Conservation (phyloP, 2,113 vertebrate species). For the Daphoenositta chrysoptera region DNA sequence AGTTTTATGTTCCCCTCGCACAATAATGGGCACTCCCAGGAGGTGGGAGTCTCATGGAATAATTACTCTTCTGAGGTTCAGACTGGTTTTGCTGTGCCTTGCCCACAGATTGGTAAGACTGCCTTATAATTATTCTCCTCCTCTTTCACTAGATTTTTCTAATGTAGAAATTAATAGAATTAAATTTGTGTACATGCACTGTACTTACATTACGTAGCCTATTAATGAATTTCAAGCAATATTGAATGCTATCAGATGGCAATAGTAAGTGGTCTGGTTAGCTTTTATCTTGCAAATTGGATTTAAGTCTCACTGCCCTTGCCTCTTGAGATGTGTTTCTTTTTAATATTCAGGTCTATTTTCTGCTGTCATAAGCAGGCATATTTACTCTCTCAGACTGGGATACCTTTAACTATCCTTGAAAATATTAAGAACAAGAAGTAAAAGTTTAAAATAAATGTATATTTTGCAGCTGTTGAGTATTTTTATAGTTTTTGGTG, state of each 20-base stretch:
- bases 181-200: conserved; percentile 50
- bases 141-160: conserved; percentile 12
- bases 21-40: conserved; percentile 31
- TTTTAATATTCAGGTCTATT: conserved; percentile 40
- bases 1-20: conserved; percentile 27
- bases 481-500: neutral
- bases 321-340: neutral
- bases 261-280: conserved; percentile 16
- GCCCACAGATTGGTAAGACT: conserved; percentile 8
- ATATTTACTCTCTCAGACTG: neutral
- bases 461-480: neutral
- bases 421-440: neutral
- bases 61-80: conserved; percentile 29
- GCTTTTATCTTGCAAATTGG: conserved; percentile 54
- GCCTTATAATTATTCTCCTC: conserved; percentile 28
- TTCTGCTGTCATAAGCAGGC: conserved; percentile 11
- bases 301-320: conserved; percentile 16
- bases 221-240: conserved; percentile 43
- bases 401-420: neutral
- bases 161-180: conserved; percentile 56
- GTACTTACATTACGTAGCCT: neutral
- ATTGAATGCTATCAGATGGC: conserved; percentile 37
- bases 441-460: neutral
- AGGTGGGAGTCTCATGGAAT: neutral
- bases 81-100: neutral